Evolutionary conservation across 2,888 invertebrate species (phyloP).

Genomic region (Hirtodrosophila duncani): DNA sequence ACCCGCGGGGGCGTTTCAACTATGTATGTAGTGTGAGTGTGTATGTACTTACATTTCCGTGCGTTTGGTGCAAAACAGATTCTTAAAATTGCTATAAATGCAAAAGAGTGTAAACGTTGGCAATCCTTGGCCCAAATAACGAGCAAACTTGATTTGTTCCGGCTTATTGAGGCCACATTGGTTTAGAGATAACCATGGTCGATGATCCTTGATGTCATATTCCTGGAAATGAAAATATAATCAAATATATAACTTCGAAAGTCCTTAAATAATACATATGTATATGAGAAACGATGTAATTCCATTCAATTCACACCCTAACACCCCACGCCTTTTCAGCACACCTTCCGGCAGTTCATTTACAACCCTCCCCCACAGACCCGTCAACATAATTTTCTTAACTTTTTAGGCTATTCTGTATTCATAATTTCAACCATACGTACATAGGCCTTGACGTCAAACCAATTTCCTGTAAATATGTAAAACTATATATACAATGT

Average conservation of each 20-base stretch:
- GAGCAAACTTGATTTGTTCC: constrained; percentile 78
- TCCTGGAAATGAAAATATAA: constrained; percentile 64
- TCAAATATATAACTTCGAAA: not conserved
- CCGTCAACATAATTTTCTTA: constrained; percentile 27
- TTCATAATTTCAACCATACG: not conserved
- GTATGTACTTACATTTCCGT: constrained; percentile 76
- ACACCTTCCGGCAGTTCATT: not conserved
- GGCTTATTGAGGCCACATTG: constrained; percentile 78
- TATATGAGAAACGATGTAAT: not conserved
- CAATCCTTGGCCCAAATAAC: constrained; percentile 77
- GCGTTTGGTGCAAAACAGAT: constrained; percentile 78
- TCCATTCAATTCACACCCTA: not conserved
- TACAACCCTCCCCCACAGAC: constrained; percentile 4
- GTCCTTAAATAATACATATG: constrained; percentile 1
- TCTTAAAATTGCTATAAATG: constrained; percentile 79
- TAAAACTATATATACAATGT: constrained; percentile 6
- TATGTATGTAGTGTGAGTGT: not conserved
- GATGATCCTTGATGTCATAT: constrained; percentile 77
- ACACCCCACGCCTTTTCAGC: constrained; percentile 20
- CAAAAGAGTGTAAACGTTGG: constrained; percentile 78
- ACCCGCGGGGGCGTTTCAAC: constrained; percentile 14
- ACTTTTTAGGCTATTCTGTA: constrained; percentile 32
- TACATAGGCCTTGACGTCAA: constrained; percentile 43
- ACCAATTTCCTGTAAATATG: constrained; percentile 51
- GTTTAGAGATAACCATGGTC: constrained; percentile 77